A percentile compares a stretch with the other conserved stretches of the same genome.
Conservation (phyloP, 2,888 invertebrate species). For the Strigamia maritima region DNA sequence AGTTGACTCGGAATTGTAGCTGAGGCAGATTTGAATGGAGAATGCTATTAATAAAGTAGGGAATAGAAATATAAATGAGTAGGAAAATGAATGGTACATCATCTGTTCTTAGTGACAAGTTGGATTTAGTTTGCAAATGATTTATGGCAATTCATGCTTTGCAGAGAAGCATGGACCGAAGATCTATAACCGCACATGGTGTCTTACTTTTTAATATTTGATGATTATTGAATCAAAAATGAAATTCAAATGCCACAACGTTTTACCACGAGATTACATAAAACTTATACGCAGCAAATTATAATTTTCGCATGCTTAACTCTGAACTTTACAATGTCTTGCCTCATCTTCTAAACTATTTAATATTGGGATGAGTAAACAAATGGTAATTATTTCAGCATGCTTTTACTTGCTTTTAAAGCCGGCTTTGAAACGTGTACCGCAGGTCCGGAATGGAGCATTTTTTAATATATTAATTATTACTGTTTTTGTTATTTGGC, state of each 20-base stretch:
- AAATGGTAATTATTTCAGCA: not conserved
- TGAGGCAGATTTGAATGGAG: not conserved
- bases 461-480: no score
- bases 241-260: not conserved
- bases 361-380: not conserved
- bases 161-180: not conserved
- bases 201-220: slow-evolving; percentile 4
- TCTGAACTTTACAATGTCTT: not conserved
- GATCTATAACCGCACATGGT: slow-evolving; percentile 4
- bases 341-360: not conserved
- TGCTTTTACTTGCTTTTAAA: no score
- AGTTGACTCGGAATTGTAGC: not conserved
- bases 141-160: not conserved
- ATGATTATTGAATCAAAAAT: not conserved
- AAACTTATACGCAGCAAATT: not conserved
- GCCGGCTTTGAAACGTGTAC: no score
- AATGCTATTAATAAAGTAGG: not conserved
- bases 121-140: slow-evolving; percentile 4
- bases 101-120: not conserved
- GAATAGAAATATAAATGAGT: not conserved
- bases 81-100: slow-evolving; percentile 4
- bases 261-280: not conserved
- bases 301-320: not conserved
- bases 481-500: no score
- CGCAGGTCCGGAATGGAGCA: no score